Base-by-base conservation (phyloP, 2,113 vertebrate genomes). In the Seriola dumerili region DNA sequence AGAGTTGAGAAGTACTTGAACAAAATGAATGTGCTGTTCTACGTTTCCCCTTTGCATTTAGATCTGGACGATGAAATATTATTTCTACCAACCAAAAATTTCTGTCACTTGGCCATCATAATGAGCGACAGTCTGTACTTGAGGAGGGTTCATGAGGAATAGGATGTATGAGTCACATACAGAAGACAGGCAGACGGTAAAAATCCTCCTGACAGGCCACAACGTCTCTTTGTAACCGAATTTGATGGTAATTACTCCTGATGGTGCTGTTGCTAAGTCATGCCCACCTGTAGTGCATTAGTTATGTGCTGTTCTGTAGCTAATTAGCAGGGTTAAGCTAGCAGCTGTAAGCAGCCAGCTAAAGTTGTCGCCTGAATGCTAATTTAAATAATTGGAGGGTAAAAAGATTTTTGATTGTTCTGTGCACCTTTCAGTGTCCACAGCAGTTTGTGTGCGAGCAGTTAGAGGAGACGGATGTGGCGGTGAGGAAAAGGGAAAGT, bases 401-500 rank as follows among this genome's bases (percentile, higher is more conserved):
- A 46, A 40, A 68, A 19, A n/a, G 17, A 10, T 17, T 63, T 44
- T 52, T 62, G 29, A 44, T 44, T 69, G 50, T 13, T 79, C 23
- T 67, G 44, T 46, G 58, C 52, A 61, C n/a, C 65, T 81, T 73
- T 80, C 29, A 29, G 29, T 29, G 29, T 29, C 29, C 29, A 29
- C 29, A 29, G 29, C 29, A 29, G 29, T 29, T 80, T 81, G 75
- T 79, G 78, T 80, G 77, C 44, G 79, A 84, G 77, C 69, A 57
- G 75, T 82, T 90, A 86, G 72, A 52, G 72, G 59, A 87, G 84
- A 86, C 78, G 72, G 66, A 87, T 85, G 61, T 70, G 72, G 32
- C 63, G 11, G 50, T 86, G 81, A 89, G 72, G 79, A 80, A 90
- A 90, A 86, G 87, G 86, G 63, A 72, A 88, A 62, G 72, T 76